phyloP scores from a whole-genome alignment of 2,797 vertebrate genomes.

The Tenualosa ilisha region DNA sequence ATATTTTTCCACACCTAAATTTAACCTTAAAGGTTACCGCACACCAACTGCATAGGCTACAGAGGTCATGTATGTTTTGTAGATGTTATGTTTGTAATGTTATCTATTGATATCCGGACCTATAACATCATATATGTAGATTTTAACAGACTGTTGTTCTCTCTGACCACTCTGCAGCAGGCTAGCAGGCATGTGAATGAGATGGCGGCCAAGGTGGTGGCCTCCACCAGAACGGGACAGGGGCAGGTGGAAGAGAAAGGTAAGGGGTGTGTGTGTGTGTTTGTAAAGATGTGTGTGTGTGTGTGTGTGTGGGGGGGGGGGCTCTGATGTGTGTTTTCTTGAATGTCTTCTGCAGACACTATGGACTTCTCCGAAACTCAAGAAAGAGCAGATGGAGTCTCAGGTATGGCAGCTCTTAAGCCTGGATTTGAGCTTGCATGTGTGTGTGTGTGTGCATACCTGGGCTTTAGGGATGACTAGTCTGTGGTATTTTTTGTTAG shows the following conservation, averaged over 20 bases:
- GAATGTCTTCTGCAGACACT: constrained; percentile 74
- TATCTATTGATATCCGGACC: no score
- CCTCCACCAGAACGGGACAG: constrained; percentile 89
- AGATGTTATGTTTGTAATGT: no score
- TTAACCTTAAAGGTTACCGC: no score
- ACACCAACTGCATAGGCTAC: no score
- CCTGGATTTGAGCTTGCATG: neutral
- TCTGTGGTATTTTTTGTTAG: neutral
- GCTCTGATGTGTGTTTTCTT: neutral
- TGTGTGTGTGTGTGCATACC: neutral
- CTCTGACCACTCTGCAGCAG: constrained; percentile 85
- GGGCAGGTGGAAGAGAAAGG: constrained; percentile 92
- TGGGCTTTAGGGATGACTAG: neutral
- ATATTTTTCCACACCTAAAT: no score
- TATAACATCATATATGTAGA: no score
- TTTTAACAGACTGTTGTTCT: no score
- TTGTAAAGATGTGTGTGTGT: neutral
- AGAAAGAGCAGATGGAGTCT: constrained; percentile 94
- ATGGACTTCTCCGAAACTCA: constrained; percentile 98
- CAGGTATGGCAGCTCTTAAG: constrained; percentile 73
- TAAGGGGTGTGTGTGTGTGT: constrained; percentile 41
- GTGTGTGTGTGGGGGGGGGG: no score
- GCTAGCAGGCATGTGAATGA: constrained; percentile 90
- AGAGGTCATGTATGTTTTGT: no score
- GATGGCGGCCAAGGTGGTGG: constrained; percentile 90